Conservation (phyloP, 1,140 invertebrate species). For the Zaprionus lachaisei region DNA sequence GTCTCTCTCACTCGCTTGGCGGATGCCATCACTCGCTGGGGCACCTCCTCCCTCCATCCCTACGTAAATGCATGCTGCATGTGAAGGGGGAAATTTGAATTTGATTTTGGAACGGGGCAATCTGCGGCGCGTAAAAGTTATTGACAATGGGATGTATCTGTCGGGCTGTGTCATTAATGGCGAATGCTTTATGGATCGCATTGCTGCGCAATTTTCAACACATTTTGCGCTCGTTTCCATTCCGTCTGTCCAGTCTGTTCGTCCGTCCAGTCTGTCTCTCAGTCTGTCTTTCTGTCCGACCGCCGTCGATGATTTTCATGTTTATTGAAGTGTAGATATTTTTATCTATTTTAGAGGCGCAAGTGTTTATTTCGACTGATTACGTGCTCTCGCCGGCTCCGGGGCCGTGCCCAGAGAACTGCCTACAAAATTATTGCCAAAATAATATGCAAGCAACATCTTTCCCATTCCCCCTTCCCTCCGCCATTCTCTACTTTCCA, state of each 20-base stretch:
- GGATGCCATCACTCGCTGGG: conserved; percentile 76
- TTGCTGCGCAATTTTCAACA: conserved; percentile 83
- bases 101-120: conserved; percentile 77
- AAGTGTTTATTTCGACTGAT: conserved; percentile 82
- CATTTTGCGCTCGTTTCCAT: conserved; percentile 68
- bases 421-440: conserved; percentile 44
- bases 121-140: conserved; percentile 80
- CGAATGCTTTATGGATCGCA: conserved; percentile 84
- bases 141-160: conserved; percentile 84
- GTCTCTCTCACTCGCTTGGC: conserved; percentile 58
- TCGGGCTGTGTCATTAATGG: conserved; percentile 83
- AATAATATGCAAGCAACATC: conserved; percentile 59
- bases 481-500: not conserved
- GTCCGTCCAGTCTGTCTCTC: not conserved
- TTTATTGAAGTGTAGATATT: conserved; percentile 84
- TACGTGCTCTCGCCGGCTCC: conserved; percentile 52
- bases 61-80: conserved; percentile 50
- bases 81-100: conserved; percentile 78
- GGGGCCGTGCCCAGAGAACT: conserved; percentile 7
- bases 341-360: conserved; percentile 82
- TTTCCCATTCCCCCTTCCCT: not conserved
- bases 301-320: conserved; percentile 77
- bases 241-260: not conserved
- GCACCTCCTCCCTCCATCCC: not conserved
- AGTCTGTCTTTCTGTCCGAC: conserved; percentile 3